Evolutionary conservation across 1,140 invertebrate genomes (phyloP).

Genomic region (Lucilia cuprina): DNA sequence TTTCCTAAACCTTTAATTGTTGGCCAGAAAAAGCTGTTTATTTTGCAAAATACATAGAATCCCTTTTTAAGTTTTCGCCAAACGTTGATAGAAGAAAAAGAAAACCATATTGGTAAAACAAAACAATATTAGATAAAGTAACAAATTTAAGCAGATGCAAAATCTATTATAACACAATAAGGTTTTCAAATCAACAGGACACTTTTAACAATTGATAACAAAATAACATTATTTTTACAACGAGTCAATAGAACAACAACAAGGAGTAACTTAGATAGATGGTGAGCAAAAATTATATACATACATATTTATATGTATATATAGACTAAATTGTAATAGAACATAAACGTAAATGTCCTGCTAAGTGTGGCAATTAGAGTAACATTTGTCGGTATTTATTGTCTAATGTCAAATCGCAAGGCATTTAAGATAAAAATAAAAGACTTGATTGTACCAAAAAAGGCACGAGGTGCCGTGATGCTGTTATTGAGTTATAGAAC

Average conservation of each 20-base stretch:
- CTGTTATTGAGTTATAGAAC: not conserved
- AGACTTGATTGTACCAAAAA: not conserved
- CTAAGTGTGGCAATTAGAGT: slow-evolving; percentile 35
- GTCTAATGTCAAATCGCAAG: not conserved
- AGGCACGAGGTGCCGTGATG: slow-evolving; percentile 8
- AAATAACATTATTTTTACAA: not conserved
- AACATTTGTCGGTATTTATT: slow-evolving; percentile 35
- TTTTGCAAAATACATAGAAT: not conserved
- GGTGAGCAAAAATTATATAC: not conserved
- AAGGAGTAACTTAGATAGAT: not conserved
- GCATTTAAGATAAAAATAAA: not conserved
- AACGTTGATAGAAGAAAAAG: not conserved
- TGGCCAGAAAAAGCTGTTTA: slow-evolving; percentile 10
- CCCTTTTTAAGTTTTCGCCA: not conserved
- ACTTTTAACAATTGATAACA: slow-evolving; percentile 25
- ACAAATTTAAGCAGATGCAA: slow-evolving; percentile 20
- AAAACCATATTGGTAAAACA: not conserved
- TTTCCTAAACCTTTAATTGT: not conserved
- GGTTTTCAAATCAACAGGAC: slow-evolving; percentile 23
- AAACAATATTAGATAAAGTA: not conserved
- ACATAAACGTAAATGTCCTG: slow-evolving; percentile 30
- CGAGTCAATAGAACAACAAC: not conserved
- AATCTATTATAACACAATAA: slow-evolving; percentile 7
- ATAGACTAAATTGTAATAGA: not conserved
- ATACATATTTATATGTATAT: too few relatives aligned